A percentile compares a stretch with the other conserved stretches of the same genome.
Conservation (phyloP, 2,888 invertebrate species). For the Sarcophaga rosellei region DNA sequence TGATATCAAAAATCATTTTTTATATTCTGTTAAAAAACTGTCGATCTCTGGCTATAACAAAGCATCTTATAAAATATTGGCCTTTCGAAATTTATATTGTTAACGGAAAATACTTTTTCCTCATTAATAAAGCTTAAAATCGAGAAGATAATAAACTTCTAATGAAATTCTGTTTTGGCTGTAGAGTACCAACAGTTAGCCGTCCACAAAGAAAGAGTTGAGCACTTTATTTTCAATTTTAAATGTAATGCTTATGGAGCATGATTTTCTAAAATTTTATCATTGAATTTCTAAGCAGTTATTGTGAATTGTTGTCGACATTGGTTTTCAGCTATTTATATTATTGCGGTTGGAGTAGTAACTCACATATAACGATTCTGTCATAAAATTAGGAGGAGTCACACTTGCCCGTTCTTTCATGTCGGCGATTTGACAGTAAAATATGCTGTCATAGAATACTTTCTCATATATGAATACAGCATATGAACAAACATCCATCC, state of each 20-base stretch:
- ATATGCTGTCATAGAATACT: slow-evolving; percentile 43
- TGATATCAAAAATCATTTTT: too few relatives aligned
- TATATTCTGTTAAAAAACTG: too few relatives aligned
- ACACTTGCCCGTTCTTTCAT: slow-evolving; percentile 5
- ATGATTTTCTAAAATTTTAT: slow-evolving; percentile 22
- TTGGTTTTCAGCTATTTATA: neutral
- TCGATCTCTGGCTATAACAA: too few relatives aligned
- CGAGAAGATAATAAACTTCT: too few relatives aligned
- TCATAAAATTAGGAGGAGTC: slow-evolving; percentile 22
- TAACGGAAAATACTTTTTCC: too few relatives aligned
- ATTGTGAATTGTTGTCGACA: neutral
- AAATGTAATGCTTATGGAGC: neutral
- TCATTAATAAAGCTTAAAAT: too few relatives aligned
- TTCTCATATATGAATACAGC: slow-evolving; percentile 19
- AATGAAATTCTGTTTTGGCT: too few relatives aligned
- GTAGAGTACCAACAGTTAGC: too few relatives aligned
- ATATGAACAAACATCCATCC: neutral
- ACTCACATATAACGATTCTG: slow-evolving; percentile 40
- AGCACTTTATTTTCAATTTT: slow-evolving; percentile 8
- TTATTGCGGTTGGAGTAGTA: slow-evolving; percentile 7
- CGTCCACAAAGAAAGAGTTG: neutral
- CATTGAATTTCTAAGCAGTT: slow-evolving; percentile 1
- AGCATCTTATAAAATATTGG: too few relatives aligned
- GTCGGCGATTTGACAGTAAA: slow-evolving; percentile 26
- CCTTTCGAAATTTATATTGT: too few relatives aligned